Base-by-base conservation (phyloP, 1,140 invertebrate species). In the Himalopsyche phryganea region DNA sequence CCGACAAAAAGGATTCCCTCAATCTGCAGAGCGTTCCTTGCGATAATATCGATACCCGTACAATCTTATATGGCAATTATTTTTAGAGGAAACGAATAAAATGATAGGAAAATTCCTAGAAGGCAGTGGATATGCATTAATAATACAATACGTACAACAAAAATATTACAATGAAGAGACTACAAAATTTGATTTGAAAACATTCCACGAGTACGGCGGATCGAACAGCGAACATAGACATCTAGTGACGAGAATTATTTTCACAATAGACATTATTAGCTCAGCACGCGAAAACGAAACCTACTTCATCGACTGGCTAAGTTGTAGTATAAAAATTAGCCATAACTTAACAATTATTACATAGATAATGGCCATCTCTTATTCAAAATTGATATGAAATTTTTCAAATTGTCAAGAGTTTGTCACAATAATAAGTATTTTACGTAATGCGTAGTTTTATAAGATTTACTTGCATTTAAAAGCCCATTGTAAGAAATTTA, bases 331-430 rank as follows among this genome's bases (percentile, higher is more conserved):
- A 58, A 58, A 58, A 58, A 50, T 48, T 58, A 50, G 55, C 55
- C 11, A 5, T 58, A 35, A 50, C 38, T 47, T 58, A 58, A 50
- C 48, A 58, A 47, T 38, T 35, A 40, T 49, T 44, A 58, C 17
- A 42, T 47, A 28, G 23, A 28, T 28, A 28, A 28, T 28, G 23
- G 23, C 23, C 23, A 28, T 9, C 23, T 28, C 32, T 48, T 58
- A 46, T 14, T 46, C 48, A 50, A 58, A 58, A 58, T 58, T 58
- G 55, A 58, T 58, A 58, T 58, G 55, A 58, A 58, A 58, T 28
- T 58, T n/a, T 58, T 58, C 42, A 58, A 58, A 58, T 58, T 58
- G 55, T 58, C 55, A 50, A 50, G 48, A 58, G 38, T 42, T 58
- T 50, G 33, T 38, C 32, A 40, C n/a, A 17, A 40, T 51, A 13